These are phyloP conservation scores for Lytechinus pictus DNA, from an alignment of 35 echinoderm and acorn worm genomes.

Conservation along the genomic window DNA sequence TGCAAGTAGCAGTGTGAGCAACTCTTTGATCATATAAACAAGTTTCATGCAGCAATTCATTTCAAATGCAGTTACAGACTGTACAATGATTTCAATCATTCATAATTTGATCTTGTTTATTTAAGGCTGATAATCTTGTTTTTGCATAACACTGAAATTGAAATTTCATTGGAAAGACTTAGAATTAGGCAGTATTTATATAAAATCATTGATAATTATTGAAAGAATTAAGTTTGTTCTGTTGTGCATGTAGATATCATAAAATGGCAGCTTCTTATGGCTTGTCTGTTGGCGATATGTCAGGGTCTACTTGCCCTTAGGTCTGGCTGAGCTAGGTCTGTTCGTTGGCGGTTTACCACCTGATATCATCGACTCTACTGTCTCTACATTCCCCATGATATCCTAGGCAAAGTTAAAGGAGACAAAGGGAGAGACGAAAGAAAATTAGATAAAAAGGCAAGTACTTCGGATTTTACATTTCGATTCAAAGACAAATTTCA, in stretches of 20 bases:
- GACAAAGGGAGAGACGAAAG: background rate
- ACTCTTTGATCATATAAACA: too few relatives aligned
- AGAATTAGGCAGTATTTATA: too few relatives aligned
- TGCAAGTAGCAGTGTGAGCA: too few relatives aligned
- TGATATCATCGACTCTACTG: slow-evolving; percentile 39
- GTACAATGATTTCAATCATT: too few relatives aligned
- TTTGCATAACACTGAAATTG: too few relatives aligned
- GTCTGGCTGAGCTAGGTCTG: slow-evolving; percentile 62
- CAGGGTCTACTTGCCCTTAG: slow-evolving; percentile 5
- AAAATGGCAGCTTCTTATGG: background rate
- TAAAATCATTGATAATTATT: background rate
- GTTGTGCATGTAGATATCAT: background rate
- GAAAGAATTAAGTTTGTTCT: background rate
- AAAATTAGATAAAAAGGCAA: background rate
- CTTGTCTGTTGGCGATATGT: background rate
- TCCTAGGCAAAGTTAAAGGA: slow-evolving; percentile 22
- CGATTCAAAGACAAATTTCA: too few relatives aligned
- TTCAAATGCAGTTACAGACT: too few relatives aligned
- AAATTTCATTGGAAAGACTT: too few relatives aligned
- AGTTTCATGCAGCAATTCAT: too few relatives aligned
- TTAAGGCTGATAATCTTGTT: too few relatives aligned
- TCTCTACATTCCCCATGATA: slow-evolving; percentile 56
- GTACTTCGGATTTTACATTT: too few relatives aligned
- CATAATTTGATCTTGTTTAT: too few relatives aligned
- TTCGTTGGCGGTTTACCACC: slow-evolving; percentile 52